Evolutionary conservation across 2,888 invertebrate species (phyloP), one percentile per base, ranked within the genome.

Genomic region (Acrobasis consociella): DNA sequence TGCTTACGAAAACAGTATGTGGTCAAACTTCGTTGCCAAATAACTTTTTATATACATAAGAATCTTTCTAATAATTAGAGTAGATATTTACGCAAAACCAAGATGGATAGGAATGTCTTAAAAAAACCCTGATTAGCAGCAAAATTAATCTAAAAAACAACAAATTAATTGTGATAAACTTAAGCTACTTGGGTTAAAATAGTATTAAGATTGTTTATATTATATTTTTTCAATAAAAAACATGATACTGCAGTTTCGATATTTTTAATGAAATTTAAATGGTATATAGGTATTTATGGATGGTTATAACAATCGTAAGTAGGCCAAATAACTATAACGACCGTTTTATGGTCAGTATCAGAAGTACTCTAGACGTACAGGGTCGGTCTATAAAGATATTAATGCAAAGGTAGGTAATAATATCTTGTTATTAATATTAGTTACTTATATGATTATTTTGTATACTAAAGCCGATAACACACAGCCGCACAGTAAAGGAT

Each of bases 181-280:
- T 11, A 42, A 42, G 7, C 2, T 11, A 7, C 7, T 42, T 13
- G 13, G 42, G 13, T 0, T 11, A 42, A 42, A 11, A 7, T 13
- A 11, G 2, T 13, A 42, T 5, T 11, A 11, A 42, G 7, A 46
- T 11, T 42, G 11, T 11, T 42, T 9, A 42, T 42, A 1, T 5
- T 42, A 42, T 11, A 46, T 13, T 11, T 5, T 11, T 7, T 13
- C 13, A 7, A n/a, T 46, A 46, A 46, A 46, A n/a, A 7, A 46
- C 46, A 46, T 46, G 46, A 46, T 46, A n/a, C n/a, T 0, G 3
- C 17, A 52, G 9, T 42, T 10, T 51, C 60, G 63, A n/a, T n/a
- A n/a, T n/a, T 63, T 66, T 61, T 46, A 63, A 66, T 65, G 61
- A 59, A 53, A 65, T 60, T 62, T 63, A 62, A 65, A 66, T 60